phyloP scores from a whole-genome alignment of 2,797 vertebrate genomes.

The Nannoperca australis region DNA sequence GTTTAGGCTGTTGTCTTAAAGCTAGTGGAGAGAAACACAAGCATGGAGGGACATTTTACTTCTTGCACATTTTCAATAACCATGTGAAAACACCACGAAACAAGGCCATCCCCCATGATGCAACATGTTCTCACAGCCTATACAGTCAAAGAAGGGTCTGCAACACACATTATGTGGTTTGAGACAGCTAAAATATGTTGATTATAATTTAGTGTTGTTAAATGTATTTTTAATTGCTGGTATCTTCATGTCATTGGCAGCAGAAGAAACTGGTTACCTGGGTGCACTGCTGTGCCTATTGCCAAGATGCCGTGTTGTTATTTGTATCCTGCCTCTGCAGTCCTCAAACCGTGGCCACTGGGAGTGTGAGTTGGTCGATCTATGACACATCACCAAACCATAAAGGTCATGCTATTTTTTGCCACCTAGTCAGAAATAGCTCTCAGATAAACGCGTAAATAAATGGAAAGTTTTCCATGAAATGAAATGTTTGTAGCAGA shows the following conservation, averaged over 20 bases:
- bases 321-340: conserved; percentile 55
- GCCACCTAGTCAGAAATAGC: conserved; percentile 49
- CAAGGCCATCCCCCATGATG: neutral
- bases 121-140: conserved; percentile 22
- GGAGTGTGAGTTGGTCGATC: conserved; percentile 45
- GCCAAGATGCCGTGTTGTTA: conserved; percentile 31
- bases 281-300: conserved; percentile 5
- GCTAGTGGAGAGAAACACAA: conserved; percentile 12
- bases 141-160: neutral
- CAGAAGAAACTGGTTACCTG: conserved; percentile 11
- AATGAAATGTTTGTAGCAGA: neutral
- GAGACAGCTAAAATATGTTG: neutral
- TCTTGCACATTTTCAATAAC: conserved; percentile 6
- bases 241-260: neutral
- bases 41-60: conserved; percentile 28
- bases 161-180: neutral
- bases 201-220: neutral
- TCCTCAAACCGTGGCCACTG: conserved; percentile 35
- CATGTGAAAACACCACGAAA: conserved; percentile 3
- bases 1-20: neutral
- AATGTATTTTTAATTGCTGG: neutral
- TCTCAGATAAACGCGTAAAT: conserved; percentile 43
- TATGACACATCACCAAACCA: conserved; percentile 63
- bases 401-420: conserved; percentile 73
- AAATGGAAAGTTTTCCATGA: conserved; percentile 28